Evolutionary conservation across 2,888 invertebrate species (phyloP).

Genomic region (Gandaritis pyraliata): DNA sequence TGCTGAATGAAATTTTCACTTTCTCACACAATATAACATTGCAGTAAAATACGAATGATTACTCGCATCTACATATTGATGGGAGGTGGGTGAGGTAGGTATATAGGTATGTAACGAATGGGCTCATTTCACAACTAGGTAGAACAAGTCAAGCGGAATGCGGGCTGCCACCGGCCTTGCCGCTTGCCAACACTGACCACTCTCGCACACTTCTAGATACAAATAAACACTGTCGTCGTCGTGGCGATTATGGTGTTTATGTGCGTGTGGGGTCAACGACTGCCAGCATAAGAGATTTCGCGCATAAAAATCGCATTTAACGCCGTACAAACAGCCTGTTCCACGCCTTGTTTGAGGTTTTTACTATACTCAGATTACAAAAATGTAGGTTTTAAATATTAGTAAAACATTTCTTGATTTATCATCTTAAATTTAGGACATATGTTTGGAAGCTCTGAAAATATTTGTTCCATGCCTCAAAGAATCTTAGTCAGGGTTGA

Average conservation of each 20-base stretch:
- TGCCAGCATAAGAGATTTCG: conserved; percentile 47
- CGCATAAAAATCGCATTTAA: conserved; percentile 34
- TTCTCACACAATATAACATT: conserved; percentile 32
- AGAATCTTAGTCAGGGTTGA: too few species aligned
- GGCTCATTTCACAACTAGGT: conserved; percentile 74
- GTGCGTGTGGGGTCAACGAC: conserved; percentile 59
- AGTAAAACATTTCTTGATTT: too few species aligned
- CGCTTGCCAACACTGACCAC: conserved; percentile 79
- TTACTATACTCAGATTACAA: too few species aligned
- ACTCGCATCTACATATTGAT: conserved; percentile 54
- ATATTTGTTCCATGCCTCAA: too few species aligned
- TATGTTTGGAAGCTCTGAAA: too few species aligned
- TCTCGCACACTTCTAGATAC: conserved; percentile 68
- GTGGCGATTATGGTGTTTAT: conserved; percentile 53
- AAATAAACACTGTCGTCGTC: conserved; percentile 58
- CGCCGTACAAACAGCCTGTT: conserved; percentile 14
- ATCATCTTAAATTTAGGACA: too few species aligned
- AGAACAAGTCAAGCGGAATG: conserved; percentile 74
- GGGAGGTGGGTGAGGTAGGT: conserved; percentile 59
- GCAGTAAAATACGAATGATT: conserved; percentile 38
- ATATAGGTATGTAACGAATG: conserved; percentile 60
- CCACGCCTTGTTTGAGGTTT: conserved; percentile 21
- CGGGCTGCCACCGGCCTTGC: conserved; percentile 76
- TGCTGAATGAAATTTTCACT: conserved; percentile 41
- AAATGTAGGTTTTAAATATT: neutral